These are phyloP conservation scores for Gymnoscopelus braueri DNA, from an alignment of 2,797 vertebrate genomes.

Conservation along the genomic window DNA sequence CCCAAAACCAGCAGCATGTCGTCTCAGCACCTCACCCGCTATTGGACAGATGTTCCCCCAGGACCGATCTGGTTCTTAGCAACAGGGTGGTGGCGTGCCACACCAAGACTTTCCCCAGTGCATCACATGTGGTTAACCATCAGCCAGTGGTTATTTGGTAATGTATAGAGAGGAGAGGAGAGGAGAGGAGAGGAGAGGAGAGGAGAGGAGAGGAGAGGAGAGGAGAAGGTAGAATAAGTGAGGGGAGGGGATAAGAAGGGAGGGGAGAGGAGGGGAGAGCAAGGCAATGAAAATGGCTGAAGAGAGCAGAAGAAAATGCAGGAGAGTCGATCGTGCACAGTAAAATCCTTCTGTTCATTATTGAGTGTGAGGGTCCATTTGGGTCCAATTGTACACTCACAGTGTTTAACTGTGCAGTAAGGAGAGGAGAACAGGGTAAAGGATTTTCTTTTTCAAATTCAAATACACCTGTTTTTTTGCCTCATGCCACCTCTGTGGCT, in stretches of 20 bases:
- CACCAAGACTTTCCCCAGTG: conserved; percentile 24
- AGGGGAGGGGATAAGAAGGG: background rate
- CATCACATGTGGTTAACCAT: conserved; percentile 47
- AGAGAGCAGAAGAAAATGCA: background rate
- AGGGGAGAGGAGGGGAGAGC: too few relatives aligned
- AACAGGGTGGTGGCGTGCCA: conserved; percentile 40
- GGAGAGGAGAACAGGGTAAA: conserved; percentile 11
- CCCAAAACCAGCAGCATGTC: conserved; percentile 61
- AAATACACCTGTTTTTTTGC: background rate
- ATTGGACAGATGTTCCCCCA: conserved; percentile 61
- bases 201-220: background rate
- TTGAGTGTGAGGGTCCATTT: background rate
- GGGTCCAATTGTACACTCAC: too few relatives aligned
- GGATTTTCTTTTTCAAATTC: background rate
- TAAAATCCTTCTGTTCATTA: conserved; percentile 23
- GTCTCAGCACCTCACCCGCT: conserved; percentile 44
- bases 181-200: conserved; percentile 2
- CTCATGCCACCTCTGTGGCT: too few relatives aligned
- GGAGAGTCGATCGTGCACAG: background rate
- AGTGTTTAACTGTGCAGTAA: too few relatives aligned
- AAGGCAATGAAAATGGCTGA: too few relatives aligned
- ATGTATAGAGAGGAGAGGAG: background rate
- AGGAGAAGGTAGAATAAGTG: too few relatives aligned
- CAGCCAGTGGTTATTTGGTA: conserved; percentile 9
- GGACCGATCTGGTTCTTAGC: conserved; percentile 51